A percentile compares a stretch with the other conserved stretches of the same genome.
phyloP scores from a whole-genome alignment of 2,113 vertebrate genomes.

The Erinaceus europaeus region DNA sequence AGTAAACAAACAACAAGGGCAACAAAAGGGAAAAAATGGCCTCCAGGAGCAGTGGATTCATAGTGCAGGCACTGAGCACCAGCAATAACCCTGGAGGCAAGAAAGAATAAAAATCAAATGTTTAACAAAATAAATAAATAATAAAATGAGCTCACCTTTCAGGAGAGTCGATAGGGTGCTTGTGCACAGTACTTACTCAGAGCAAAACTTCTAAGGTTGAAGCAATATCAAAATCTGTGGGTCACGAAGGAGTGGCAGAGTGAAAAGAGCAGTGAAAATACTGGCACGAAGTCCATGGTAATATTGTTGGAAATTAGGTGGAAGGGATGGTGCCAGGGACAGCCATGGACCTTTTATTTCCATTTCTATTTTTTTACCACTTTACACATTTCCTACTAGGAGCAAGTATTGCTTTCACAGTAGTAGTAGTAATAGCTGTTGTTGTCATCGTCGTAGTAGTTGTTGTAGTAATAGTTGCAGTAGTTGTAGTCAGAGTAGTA shows the following conservation, averaged over 20 bases:
- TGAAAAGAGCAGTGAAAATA: background rate
- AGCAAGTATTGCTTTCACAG: conserved; percentile 10
- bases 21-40: no score
- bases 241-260: background rate
- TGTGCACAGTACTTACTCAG: background rate
- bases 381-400: conserved; percentile 2
- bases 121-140: no score
- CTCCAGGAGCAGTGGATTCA: no score
- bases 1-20: no score
- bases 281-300: background rate
- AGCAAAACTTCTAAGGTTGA: background rate
- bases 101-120: no score
- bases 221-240: background rate
- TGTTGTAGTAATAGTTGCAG: no score
- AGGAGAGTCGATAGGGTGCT: background rate
- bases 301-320: background rate
- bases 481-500: no score
- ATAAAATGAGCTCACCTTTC: background rate
- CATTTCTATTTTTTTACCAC: background rate
- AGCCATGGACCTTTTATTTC: background rate
- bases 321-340: background rate
- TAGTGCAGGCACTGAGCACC: no score
- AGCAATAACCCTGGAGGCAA: no score
- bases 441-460: no score
- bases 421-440: no score